These are phyloP conservation scores for Netelia virgata DNA, from an alignment of 2,888 invertebrate species.

Conservation along the genomic window DNA sequence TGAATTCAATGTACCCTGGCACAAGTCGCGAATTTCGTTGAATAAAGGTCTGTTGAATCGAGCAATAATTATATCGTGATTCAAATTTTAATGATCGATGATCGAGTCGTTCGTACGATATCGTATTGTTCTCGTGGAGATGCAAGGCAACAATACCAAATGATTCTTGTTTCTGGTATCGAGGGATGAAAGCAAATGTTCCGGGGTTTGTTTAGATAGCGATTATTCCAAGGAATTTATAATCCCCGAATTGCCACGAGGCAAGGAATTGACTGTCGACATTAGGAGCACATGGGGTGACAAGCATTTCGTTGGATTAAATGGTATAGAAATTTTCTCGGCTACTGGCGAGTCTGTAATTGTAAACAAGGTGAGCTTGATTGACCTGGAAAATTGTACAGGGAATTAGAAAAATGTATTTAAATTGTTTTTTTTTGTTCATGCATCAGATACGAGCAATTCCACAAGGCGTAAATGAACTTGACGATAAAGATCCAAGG, in stretches of 20 bases:
- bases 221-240: conserved; percentile 86
- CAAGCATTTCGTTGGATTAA: conserved; percentile 91
- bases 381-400: conserved; percentile 19
- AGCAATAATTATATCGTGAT: neutral
- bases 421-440: conserved; percentile 26
- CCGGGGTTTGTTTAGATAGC: conserved; percentile 62
- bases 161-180: neutral
- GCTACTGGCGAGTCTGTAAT: conserved; percentile 87
- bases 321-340: conserved; percentile 92
- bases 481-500: conserved; percentile 89
- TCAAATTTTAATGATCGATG: conserved; percentile 6
- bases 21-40: conserved; percentile 20
- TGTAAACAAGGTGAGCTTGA: conserved; percentile 87
- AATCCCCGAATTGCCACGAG: conserved; percentile 91
- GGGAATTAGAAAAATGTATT: conserved; percentile 17
- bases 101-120: neutral
- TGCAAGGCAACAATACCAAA: neutral
- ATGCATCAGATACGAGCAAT: conserved; percentile 86
- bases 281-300: conserved; percentile 93
- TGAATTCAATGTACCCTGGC: conserved; percentile 39
- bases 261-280: conserved; percentile 89
- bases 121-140: neutral
- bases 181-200: conserved; percentile 36
- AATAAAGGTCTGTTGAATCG: conserved; percentile 38
- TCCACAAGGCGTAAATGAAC: conserved; percentile 88